Evolutionary conservation across 2,113 vertebrate genomes (phyloP).

Genomic region (Pteronura brasiliensis): DNA sequence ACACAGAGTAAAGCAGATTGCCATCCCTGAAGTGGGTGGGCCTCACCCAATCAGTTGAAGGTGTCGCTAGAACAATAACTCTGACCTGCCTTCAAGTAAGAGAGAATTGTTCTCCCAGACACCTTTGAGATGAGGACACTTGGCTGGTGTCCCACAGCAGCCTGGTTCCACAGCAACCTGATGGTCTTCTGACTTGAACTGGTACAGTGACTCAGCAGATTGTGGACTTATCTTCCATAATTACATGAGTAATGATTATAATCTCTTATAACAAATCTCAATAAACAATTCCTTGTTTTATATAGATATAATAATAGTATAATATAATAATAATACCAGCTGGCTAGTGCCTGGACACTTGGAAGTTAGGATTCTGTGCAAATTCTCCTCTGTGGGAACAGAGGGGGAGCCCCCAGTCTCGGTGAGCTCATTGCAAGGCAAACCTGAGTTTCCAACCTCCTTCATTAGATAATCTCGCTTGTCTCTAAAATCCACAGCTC

Average conservation of each 20-base stretch:
- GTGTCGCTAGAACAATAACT: not conserved
- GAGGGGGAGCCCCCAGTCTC: not conserved
- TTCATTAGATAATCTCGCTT: not conserved
- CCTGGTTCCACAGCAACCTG: too few species aligned
- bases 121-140: not conserved
- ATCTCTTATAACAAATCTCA: not conserved
- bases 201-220: not conserved
- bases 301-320: not conserved
- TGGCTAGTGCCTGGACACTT: not conserved
- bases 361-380: not conserved
- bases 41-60: not conserved
- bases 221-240: not conserved
- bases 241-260: not conserved
- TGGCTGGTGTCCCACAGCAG: not conserved
- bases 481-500: not conserved
- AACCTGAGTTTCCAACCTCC: not conserved
- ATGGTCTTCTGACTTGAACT: not conserved
- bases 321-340: not conserved
- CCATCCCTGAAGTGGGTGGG: not conserved
- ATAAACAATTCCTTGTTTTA: not conserved
- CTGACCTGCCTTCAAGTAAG: not conserved
- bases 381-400: not conserved
- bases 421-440: not conserved
- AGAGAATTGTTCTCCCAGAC: too few species aligned
- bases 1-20: not conserved